A percentile compares a stretch with the other conserved stretches of the same genome.
Evolutionary conservation across 2,797 vertebrate species (phyloP).

Genomic region (Protosalanx chinensis): DNA sequence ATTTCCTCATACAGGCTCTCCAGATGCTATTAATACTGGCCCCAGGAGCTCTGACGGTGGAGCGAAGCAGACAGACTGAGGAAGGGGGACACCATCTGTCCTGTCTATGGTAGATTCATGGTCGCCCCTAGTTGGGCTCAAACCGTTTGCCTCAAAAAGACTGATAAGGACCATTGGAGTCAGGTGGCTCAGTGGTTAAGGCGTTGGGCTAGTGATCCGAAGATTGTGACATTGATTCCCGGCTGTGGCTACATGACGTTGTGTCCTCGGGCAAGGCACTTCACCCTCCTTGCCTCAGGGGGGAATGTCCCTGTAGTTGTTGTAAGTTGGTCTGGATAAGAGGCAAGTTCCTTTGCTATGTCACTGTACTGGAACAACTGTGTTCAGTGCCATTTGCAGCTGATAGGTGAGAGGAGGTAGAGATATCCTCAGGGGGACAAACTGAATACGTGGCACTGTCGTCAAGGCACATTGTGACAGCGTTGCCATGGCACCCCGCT

Average conservation of each 20-base stretch:
- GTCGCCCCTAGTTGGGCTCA: not conserved
- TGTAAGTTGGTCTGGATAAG: too few species aligned
- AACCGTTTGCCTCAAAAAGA: not conserved
- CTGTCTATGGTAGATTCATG: not conserved
- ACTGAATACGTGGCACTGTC: constrained; percentile 14
- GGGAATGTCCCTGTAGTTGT: too few species aligned
- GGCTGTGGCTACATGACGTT: too few species aligned
- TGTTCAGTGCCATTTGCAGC: not conserved
- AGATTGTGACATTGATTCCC: too few species aligned
- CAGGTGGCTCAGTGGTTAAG: too few species aligned
- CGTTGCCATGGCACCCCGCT: constrained; percentile 27
- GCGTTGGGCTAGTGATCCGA: too few species aligned
- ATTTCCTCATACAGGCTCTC: constrained; percentile 59
- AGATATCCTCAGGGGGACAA: not conserved
- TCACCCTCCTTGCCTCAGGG: too few species aligned
- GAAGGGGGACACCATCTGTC: not conserved
- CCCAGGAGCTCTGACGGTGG: constrained; percentile 45
- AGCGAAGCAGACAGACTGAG: constrained; percentile 20
- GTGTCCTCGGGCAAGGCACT: too few species aligned
- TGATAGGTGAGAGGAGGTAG: not conserved
- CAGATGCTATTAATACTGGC: constrained; percentile 60
- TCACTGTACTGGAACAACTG: not conserved
- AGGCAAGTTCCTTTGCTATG: not conserved
- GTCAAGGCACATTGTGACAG: constrained; percentile 3
- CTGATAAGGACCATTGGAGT: too few species aligned